A percentile compares a stretch with the other conserved stretches of the same genome.
Conservation (phyloP, 2,888 invertebrate species). For the Artemia sinica region DNA sequence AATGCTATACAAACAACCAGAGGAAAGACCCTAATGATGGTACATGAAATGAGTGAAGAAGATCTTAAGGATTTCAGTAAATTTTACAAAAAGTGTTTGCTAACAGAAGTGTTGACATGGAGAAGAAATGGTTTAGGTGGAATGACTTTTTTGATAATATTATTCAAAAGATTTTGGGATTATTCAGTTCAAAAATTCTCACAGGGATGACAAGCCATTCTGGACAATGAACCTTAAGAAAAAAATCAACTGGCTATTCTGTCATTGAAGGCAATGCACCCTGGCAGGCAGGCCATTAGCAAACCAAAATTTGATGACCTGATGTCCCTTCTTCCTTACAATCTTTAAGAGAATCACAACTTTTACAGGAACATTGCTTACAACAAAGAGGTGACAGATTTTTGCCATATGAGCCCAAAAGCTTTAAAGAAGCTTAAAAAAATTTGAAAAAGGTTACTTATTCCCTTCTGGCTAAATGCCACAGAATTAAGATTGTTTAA, state of each 20-base stretch:
- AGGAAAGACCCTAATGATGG: too few species aligned
- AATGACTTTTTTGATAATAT: background rate
- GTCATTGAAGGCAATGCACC: background rate
- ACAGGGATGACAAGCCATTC: background rate
- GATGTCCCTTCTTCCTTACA: conserved; percentile 10
- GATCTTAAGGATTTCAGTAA: background rate
- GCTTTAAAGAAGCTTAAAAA: background rate
- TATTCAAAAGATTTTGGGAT: background rate
- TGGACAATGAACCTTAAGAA: conserved; percentile 9
- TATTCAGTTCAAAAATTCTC: background rate
- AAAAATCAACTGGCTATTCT: background rate
- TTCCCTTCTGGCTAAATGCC: too few species aligned
- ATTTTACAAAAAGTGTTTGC: conserved; percentile 1
- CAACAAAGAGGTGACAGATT: conserved; percentile 3
- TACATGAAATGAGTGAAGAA: background rate
- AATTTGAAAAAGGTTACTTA: too few species aligned
- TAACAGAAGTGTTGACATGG: background rate
- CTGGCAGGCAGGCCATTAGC: background rate
- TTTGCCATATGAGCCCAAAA: conserved; percentile 6
- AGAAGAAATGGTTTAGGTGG: background rate
- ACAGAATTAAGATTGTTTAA: too few species aligned
- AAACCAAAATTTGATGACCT: conserved; percentile 10
- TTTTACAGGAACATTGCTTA: conserved; percentile 4
- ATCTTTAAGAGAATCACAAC: background rate
- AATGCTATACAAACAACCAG: too few species aligned